A percentile compares a stretch with the other conserved stretches of the same genome.
phyloP scores from a whole-genome alignment of 2,888 invertebrate species.

The Drosophila anceps region DNA sequence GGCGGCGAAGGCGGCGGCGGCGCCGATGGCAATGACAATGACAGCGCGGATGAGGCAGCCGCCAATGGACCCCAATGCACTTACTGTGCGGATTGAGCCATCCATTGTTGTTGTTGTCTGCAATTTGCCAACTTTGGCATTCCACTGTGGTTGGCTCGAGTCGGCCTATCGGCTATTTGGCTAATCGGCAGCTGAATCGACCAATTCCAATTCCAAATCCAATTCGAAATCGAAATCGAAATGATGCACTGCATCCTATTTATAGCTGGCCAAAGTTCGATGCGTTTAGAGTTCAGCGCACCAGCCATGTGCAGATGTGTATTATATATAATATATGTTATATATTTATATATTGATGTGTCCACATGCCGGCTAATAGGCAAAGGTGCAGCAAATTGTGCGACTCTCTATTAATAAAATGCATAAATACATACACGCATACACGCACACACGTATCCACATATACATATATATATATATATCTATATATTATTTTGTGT shows the following conservation, averaged over 20 bases:
- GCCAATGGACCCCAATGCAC: slow-evolving; percentile 30
- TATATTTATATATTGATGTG: slow-evolving; percentile 5
- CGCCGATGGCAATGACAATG: slow-evolving; percentile 10
- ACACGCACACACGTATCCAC: background rate
- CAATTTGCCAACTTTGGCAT: background rate
- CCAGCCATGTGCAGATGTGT: slow-evolving; percentile 13
- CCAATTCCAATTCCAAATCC: slow-evolving; percentile 35
- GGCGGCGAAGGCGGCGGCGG: slow-evolving; percentile 14
- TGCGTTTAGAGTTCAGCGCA: slow-evolving; percentile 51
- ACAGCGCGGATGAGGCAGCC: background rate
- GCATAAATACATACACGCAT: slow-evolving; percentile 27
- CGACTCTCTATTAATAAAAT: slow-evolving; percentile 60
- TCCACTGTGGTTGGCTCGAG: slow-evolving; percentile 39
- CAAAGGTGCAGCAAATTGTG: slow-evolving; percentile 43
- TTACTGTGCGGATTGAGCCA: slow-evolving; percentile 37
- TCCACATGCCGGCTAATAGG: slow-evolving; percentile 32
- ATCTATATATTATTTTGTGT: background rate
- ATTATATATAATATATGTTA: slow-evolving; percentile 1
- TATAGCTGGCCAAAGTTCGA: slow-evolving; percentile 51
- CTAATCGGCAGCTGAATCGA: slow-evolving; percentile 22
- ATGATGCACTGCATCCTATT: slow-evolving; percentile 43
- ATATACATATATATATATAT: background rate
- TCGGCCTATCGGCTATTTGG: slow-evolving; percentile 61
- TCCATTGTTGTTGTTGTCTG: background rate
- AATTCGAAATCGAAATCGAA: too few species aligned